Evolutionary conservation across 2,888 invertebrate genomes (phyloP).

Genomic region (Cheiracanthium punctorium): DNA sequence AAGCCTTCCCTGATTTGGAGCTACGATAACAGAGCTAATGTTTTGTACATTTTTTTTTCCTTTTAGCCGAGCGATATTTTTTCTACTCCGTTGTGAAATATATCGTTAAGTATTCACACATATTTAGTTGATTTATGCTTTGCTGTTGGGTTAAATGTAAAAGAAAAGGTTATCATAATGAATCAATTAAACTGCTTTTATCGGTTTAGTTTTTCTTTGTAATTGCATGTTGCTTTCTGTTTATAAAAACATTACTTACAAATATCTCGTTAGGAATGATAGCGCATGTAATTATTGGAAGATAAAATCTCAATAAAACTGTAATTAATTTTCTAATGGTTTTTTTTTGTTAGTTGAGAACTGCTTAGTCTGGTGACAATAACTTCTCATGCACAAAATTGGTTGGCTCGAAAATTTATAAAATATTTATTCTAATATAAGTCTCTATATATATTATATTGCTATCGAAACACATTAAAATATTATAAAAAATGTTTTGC

Average conservation of each 20-base stretch:
- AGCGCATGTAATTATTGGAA: background rate
- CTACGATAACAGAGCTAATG: conserved; percentile 53
- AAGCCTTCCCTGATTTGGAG: conserved; percentile 49
- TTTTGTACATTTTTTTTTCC: conserved; percentile 28
- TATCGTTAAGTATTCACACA: conserved; percentile 15
- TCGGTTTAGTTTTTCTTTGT: background rate
- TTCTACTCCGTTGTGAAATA: background rate
- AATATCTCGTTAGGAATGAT: background rate
- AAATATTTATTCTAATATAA: too few species aligned
- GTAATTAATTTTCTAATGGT: too few species aligned
- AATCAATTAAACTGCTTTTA: conserved; percentile 1
- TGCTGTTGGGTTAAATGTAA: background rate
- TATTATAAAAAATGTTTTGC: too few species aligned
- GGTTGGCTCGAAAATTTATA: too few species aligned
- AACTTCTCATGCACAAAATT: too few species aligned
- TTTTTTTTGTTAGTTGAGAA: too few species aligned
- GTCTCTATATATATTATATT: too few species aligned
- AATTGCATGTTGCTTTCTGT: background rate
- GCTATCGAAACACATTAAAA: too few species aligned
- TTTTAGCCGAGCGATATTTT: background rate
- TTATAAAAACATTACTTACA: background rate
- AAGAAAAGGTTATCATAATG: background rate
- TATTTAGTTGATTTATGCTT: conserved; percentile 15
- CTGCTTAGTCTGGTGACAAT: too few species aligned
- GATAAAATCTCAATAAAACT: too few species aligned